These are phyloP conservation scores for Plagodis dolabraria DNA, from an alignment of 2,888 invertebrate genomes.

Conservation along the genomic window DNA sequence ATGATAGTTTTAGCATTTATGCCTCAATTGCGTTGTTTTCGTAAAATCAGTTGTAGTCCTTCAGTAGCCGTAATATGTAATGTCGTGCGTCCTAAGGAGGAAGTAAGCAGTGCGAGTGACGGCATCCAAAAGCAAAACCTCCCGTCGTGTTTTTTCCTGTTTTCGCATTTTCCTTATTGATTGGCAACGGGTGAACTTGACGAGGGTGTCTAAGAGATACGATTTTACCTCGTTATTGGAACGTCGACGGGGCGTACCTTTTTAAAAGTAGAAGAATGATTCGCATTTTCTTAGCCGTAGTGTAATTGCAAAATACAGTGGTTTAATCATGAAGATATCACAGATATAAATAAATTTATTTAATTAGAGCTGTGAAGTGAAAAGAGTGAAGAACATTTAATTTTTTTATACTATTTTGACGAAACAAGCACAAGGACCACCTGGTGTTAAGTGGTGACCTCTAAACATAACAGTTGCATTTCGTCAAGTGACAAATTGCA, in stretches of 20 bases:
- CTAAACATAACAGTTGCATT: too few relatives aligned
- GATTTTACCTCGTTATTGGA: conserved; percentile 46
- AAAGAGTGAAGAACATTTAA: too few relatives aligned
- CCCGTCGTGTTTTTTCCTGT: conserved; percentile 40
- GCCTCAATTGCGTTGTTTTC: background rate
- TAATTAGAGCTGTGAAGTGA: too few relatives aligned
- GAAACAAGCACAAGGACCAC: too few relatives aligned
- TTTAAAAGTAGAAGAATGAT: background rate
- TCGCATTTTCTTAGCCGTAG: conserved; percentile 3
- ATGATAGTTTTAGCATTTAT: too few relatives aligned
- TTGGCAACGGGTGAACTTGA: conserved; percentile 54
- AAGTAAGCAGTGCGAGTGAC: conserved; percentile 11
- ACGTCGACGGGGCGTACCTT: conserved; percentile 19
- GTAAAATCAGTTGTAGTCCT: conserved; percentile 3
- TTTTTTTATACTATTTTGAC: too few relatives aligned
- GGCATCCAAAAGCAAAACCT: conserved; percentile 9
- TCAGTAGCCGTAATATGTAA: conserved; percentile 13
- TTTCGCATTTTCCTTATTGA: conserved; percentile 58
- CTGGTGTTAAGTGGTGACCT: too few relatives aligned
- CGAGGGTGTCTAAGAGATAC: conserved; percentile 43
- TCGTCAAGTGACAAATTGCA: too few relatives aligned
- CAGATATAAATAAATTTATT: too few relatives aligned
- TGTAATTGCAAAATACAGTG: too few relatives aligned
- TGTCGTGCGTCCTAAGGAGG: conserved; percentile 1
- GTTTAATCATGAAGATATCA: too few relatives aligned